A percentile compares a stretch with the other conserved stretches of the same genome.
Evolutionary conservation across 2,797 vertebrate genomes (phyloP).

Genomic region (Psittacula echo): DNA sequence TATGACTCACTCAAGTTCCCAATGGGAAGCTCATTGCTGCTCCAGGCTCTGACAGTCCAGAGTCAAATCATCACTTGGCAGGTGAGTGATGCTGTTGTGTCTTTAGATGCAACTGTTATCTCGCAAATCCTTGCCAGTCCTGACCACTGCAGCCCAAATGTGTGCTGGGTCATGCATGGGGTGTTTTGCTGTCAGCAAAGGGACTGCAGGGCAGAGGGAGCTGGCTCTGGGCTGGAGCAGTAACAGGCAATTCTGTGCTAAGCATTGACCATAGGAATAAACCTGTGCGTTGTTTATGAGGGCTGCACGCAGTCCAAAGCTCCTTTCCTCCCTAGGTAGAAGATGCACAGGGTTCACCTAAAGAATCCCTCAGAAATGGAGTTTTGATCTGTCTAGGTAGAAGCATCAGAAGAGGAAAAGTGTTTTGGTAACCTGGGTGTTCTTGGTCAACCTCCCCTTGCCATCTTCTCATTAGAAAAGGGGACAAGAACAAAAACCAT

Average conservation of each 20-base stretch:
- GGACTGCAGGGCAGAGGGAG: background rate
- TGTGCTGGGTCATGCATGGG: rapidly evolving
- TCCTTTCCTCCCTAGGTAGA: background rate
- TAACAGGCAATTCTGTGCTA: background rate
- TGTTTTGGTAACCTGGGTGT: background rate
- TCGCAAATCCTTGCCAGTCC: background rate
- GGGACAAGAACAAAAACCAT: background rate
- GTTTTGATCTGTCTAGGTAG: background rate
- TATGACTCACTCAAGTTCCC: background rate
- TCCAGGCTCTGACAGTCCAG: background rate
- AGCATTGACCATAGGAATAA: background rate
- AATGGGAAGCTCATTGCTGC: background rate
- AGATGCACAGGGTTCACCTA: background rate
- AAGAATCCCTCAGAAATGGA: background rate
- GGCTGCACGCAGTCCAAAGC: rapidly evolving
- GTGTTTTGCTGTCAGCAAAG: background rate
- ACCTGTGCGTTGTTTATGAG: background rate
- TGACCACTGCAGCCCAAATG: background rate
- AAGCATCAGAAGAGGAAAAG: background rate
- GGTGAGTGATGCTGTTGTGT: background rate
- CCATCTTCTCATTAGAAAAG: background rate
- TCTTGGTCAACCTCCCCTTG: slow-evolving; percentile 18
- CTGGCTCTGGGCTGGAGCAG: background rate
- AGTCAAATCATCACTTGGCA: background rate
- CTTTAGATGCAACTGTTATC: background rate